These are phyloP conservation scores for Spea bombifrons DNA, from an alignment of 2,113 vertebrate genomes.

Conservation along the genomic window DNA sequence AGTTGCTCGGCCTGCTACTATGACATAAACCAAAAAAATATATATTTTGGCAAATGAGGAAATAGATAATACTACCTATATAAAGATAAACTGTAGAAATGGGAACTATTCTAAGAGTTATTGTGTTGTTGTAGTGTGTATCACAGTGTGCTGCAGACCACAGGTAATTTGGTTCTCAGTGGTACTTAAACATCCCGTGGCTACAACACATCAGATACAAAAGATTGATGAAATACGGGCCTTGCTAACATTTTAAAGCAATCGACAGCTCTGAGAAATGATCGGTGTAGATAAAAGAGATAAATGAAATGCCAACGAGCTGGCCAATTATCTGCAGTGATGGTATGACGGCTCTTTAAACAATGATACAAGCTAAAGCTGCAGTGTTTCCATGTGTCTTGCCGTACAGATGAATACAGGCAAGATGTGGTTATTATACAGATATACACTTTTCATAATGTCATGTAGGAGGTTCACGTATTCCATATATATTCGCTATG, in stretches of 20 bases:
- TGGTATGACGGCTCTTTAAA: slow-evolving; percentile 36
- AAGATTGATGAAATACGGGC: slow-evolving; percentile 35
- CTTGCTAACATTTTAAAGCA: slow-evolving; percentile 38
- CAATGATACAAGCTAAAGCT: slow-evolving; percentile 18
- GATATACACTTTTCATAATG: background rate
- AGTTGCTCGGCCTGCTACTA: too few species aligned
- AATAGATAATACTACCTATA: too few species aligned
- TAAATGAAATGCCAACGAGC: slow-evolving; percentile 37
- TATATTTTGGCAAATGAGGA: too few species aligned
- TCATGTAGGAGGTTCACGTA: background rate
- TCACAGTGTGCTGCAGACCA: slow-evolving; percentile 20
- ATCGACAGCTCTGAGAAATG: slow-evolving; percentile 43
- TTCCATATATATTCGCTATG: too few species aligned
- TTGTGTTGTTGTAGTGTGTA: background rate
- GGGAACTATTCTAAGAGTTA: background rate
- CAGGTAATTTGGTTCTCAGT: slow-evolving; percentile 33
- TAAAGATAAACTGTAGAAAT: too few species aligned
- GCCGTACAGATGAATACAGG: background rate
- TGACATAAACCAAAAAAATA: too few species aligned
- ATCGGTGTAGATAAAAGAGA: slow-evolving; percentile 34
- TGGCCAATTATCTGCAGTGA: slow-evolving; percentile 40
- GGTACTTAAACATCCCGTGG: slow-evolving; percentile 38
- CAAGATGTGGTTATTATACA: background rate
- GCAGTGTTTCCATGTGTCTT: slow-evolving; percentile 12
- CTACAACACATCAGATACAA: slow-evolving; percentile 29